Percentiles rank a stretch among this genome's conserved stretches.
These are phyloP conservation scores for Laupala kohalensis DNA, from an alignment of 1,140 invertebrate genomes.

Conservation along the genomic window DNA sequence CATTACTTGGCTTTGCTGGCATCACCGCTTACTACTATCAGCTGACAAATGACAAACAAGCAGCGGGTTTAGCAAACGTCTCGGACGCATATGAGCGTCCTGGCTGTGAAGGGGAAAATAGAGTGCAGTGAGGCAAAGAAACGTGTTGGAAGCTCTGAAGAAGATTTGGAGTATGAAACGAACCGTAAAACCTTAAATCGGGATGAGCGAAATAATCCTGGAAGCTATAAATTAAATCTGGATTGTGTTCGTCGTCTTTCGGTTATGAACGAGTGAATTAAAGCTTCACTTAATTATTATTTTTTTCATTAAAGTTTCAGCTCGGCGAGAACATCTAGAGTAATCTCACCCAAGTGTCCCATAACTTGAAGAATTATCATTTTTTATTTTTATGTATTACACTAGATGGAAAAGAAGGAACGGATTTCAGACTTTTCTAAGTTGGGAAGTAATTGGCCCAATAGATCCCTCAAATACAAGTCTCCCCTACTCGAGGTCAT, in stretches of 20 bases:
- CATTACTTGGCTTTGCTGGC: neutral
- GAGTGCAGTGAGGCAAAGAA: no score
- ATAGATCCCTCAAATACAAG: no score
- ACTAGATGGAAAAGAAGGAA: neutral
- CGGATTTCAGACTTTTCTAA: neutral
- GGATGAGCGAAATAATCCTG: neutral
- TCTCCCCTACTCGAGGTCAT: no score
- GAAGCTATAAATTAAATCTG: neutral
- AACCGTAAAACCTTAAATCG: neutral
- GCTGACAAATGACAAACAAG: neutral
- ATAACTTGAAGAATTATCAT: neutral
- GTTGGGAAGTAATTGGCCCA: no score
- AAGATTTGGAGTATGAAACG: neutral
- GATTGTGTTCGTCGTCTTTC: neutral
- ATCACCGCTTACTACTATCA: no score
- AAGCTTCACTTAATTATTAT: neutral
- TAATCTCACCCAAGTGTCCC: neutral
- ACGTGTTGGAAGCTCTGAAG: no score
- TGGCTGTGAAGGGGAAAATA: no score
- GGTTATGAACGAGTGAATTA: neutral
- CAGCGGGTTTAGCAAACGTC: no score
- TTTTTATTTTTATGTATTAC: neutral
- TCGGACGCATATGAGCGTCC: no score
- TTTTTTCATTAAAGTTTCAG: neutral
- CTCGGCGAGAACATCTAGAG: neutral